Evolutionary conservation across 2,113 vertebrate species (phyloP).

Genomic region (Brachypodius melanocephalos): DNA sequence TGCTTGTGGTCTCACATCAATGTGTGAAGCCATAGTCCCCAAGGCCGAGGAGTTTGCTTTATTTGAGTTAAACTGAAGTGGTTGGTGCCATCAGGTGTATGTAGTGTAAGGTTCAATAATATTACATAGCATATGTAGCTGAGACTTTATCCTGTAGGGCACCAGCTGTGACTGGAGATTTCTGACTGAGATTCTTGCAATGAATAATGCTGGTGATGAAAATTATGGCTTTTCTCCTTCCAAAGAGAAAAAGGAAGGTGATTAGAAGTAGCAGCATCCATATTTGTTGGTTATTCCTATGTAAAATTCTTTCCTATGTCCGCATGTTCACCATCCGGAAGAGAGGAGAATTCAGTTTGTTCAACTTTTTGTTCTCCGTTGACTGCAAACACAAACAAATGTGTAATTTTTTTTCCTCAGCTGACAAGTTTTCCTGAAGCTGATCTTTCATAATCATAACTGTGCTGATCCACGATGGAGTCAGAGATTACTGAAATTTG

Average conservation of each 20-base stretch:
- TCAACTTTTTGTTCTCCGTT: not conserved
- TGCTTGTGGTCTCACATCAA: not conserved
- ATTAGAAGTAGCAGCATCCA: not conserved
- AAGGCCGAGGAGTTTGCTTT: not conserved
- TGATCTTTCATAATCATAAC: not conserved
- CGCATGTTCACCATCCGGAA: accelerated
- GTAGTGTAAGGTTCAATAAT: not conserved
- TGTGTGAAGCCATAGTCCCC: not conserved
- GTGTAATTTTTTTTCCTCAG: not conserved
- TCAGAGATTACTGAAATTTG: not conserved
- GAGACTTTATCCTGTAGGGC: not conserved
- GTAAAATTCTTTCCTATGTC: not conserved
- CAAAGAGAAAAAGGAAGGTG: not conserved
- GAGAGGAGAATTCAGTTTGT: not conserved
- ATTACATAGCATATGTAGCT: not conserved
- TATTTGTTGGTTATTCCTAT: not conserved
- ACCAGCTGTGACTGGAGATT: not conserved
- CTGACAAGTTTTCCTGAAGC: not conserved
- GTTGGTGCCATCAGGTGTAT: not conserved
- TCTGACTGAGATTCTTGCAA: not conserved
- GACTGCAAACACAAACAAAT: not conserved
- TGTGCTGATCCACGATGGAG: not conserved
- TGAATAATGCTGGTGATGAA: not conserved
- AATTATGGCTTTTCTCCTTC: not conserved
- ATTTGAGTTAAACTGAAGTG: not conserved